Conservation (phyloP, 2,888 invertebrate species). For the Noctua comes region DNA sequence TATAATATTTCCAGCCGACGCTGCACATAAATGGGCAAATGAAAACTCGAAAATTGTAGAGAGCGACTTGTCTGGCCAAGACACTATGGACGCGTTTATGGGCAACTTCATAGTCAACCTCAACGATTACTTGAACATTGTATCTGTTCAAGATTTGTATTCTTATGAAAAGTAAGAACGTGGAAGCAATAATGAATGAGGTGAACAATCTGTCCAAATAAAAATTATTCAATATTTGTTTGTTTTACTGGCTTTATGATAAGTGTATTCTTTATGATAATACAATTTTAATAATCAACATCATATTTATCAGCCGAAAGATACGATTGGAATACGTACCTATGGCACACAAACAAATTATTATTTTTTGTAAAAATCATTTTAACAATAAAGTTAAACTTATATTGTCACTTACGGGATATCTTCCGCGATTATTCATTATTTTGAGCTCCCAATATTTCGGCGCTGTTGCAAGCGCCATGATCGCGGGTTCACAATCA, state of each 20-base stretch:
- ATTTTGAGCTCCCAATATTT: too few species aligned
- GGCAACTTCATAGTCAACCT: slow-evolving; percentile 1
- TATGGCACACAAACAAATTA: background rate
- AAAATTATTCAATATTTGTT: slow-evolving; percentile 16
- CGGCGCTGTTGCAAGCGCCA: too few species aligned
- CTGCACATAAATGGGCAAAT: slow-evolving; percentile 21
- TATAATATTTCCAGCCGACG: slow-evolving; percentile 39
- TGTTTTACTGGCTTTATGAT: slow-evolving; percentile 21
- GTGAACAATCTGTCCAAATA: slow-evolving; percentile 12
- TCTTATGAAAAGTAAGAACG: slow-evolving; percentile 13
- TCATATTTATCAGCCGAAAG: background rate
- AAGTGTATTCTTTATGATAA: too few species aligned
- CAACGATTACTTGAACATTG: background rate
- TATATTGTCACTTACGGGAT: too few species aligned
- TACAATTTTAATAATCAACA: too few species aligned
- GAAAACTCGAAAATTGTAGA: slow-evolving; percentile 37
- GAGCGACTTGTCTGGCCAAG: background rate
- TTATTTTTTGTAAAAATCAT: background rate
- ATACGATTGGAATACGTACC: background rate
- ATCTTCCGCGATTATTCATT: too few species aligned
- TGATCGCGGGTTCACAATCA: too few species aligned
- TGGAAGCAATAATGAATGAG: background rate
- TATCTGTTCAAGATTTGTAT: background rate
- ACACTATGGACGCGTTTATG: background rate
- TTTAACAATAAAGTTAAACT: slow-evolving; percentile 4